phyloP scores from a whole-genome alignment of 2,888 invertebrate species.

The Acanthopleura granulata region DNA sequence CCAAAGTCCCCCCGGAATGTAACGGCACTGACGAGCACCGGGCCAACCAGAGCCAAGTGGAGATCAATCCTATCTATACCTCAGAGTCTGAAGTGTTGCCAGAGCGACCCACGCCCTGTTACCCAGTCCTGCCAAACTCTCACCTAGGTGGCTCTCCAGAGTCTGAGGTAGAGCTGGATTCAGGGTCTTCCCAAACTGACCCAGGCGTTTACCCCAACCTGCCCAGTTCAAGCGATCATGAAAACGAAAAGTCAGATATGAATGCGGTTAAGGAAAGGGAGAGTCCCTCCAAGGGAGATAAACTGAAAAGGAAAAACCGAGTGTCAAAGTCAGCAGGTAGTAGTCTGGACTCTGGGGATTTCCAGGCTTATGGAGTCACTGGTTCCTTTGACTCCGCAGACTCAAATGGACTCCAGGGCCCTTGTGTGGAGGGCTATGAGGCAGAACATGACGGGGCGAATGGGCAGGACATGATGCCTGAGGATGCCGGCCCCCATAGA shows the following conservation, averaged over 20 bases:
- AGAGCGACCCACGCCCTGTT: background rate
- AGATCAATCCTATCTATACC: conserved; percentile 1
- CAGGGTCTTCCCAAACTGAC: background rate
- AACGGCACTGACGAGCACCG: background rate
- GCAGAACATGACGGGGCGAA: background rate
- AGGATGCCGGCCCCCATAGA: conserved; percentile 80
- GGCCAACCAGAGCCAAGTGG: background rate
- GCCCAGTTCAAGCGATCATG: background rate
- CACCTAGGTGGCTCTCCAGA: background rate
- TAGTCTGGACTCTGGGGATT: background rate
- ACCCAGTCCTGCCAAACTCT: background rate
- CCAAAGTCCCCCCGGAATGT: conserved; percentile 75
- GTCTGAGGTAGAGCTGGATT: too few species aligned
- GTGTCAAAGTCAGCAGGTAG: background rate
- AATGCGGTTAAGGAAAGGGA: conserved; percentile 13
- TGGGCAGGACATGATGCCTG: conserved; percentile 23
- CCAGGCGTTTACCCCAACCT: background rate
- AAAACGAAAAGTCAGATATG: conserved; percentile 1
- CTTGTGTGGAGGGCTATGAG: background rate
- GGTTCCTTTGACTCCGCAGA: background rate
- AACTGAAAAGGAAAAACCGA: background rate
- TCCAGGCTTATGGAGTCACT: background rate
- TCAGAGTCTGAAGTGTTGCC: background rate
- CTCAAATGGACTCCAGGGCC: background rate
- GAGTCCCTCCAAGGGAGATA: conserved; percentile 9